These are phyloP conservation scores for Temnothorax curvispinosus DNA, from an alignment of 1,140 invertebrate species.

Conservation along the genomic window DNA sequence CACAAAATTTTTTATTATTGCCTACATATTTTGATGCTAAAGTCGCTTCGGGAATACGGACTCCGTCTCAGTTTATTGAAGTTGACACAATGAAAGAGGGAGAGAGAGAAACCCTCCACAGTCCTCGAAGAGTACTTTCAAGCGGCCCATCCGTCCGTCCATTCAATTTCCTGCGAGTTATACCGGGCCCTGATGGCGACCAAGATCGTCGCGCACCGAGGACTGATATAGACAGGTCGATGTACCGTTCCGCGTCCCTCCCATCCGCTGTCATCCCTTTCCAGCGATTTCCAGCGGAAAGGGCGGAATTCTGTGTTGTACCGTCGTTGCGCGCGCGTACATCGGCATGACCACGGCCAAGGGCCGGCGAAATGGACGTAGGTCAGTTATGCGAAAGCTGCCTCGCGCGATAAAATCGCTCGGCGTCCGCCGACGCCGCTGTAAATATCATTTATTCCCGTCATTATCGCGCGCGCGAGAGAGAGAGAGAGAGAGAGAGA, in stretches of 20 bases:
- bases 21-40: background rate
- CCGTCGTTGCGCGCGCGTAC: constrained; percentile 22
- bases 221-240: constrained; percentile 32
- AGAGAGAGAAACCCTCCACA: background rate
- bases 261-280: constrained; percentile 16
- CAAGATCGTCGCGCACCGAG: constrained; percentile 16
- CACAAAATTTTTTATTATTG: background rate
- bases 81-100: background rate
- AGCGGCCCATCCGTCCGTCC: constrained; percentile 16
- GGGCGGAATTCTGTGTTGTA: constrained; percentile 11
- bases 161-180: constrained; percentile 30
- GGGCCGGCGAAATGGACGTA: constrained; percentile 56
- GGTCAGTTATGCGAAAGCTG: constrained; percentile 71
- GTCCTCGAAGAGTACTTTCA: constrained; percentile 2
- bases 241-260: background rate
- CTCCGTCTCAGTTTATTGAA: background rate
- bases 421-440: background rate
- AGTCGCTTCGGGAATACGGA: background rate
- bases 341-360: constrained; percentile 54
- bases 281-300: constrained; percentile 27
- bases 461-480: constrained; percentile 22
- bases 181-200: background rate
- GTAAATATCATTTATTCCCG: constrained; percentile 37
- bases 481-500: no score
- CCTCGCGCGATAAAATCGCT: constrained; percentile 34